Evolutionary conservation across 2,113 vertebrate species (phyloP), one percentile per base, ranked within the genome.

Genomic region (Trinectes maculatus): DNA sequence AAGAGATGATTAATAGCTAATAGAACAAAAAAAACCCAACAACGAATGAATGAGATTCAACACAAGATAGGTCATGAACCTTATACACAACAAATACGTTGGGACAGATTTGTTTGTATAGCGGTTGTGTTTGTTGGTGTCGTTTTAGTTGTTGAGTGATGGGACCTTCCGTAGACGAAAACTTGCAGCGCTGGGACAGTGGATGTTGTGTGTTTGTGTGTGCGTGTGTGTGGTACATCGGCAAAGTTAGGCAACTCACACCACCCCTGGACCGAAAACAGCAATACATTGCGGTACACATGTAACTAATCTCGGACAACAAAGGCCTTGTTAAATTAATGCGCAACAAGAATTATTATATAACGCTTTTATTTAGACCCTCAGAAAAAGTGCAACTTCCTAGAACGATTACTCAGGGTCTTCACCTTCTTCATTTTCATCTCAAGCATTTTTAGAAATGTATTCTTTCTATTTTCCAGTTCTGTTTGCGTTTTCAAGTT

Each of bases 1-100:
- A 33, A 54, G 36, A 74, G 25, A 79, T 64, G 29, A 77, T 82
- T 66, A 72, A 82, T 75, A 60, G 26, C 52, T 71, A 53, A 75
- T 81, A 51, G 54, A 79, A 71, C 21, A 63, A 53, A 70, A 68
- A 62, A n/a, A n/a, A n/a, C n/a, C n/a, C n/a, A n/a, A n/a, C n/a
- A n/a, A n/a, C 15, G 61, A 56, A 79, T 79, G 57, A 74, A 80
- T 43, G 60, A 52, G 39, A 57, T 40, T 57, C n/a, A 39, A 44
- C 19, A 11, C 56, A 68, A 21, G n/a, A 13, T 21, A 36, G 62
- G 80, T 74, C 42, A 7, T 68, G 77, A 85, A 69, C 66, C 68
- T 61, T 52, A 25, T 46, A 34, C 52, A 53, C 58, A 70, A 74
- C 77, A 84, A 73, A 63, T 79, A 60, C 59, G 68, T 70, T 59